Evolutionary conservation across 2,888 invertebrate species (phyloP).

Genomic region (Nipponacmea schrenckii): DNA sequence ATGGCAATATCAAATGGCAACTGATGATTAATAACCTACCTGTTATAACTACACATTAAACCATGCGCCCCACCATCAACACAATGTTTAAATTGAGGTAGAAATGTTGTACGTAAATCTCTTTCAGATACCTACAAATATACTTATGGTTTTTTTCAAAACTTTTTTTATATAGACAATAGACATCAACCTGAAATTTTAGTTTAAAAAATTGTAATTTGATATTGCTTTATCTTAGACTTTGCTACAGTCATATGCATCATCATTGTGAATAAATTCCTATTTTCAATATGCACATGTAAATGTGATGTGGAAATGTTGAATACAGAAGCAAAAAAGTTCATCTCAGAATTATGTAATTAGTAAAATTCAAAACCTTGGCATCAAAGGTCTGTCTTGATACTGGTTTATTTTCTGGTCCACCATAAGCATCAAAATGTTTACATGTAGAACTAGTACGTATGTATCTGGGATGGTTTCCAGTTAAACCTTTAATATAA

Average conservation of each 20-base stretch:
- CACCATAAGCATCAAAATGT: conserved; percentile 59
- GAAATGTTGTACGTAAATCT: conserved; percentile 54
- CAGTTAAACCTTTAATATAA: conserved; percentile 56
- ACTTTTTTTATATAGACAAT: too few relatives aligned
- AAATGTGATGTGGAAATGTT: too few relatives aligned
- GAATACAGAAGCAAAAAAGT: too few relatives aligned
- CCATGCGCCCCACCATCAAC: conserved; percentile 53
- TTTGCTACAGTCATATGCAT: too few relatives aligned
- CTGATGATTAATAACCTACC: conserved; percentile 27
- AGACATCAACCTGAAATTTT: too few relatives aligned
- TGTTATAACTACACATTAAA: conserved; percentile 63
- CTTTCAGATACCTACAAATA: conserved; percentile 47
- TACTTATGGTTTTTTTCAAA: background rate
- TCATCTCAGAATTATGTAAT: too few relatives aligned
- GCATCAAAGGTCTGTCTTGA: conserved; percentile 46
- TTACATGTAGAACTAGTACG: conserved; percentile 57
- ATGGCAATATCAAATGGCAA: too few relatives aligned
- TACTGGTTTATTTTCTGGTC: conserved; percentile 57
- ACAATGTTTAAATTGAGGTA: conserved; percentile 58
- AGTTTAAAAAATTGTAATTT: too few relatives aligned
- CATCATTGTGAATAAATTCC: too few relatives aligned
- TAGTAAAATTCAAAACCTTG: conserved; percentile 29
- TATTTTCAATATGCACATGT: too few relatives aligned
- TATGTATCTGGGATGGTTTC: conserved; percentile 49
- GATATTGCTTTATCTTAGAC: too few relatives aligned